Evolutionary conservation across 1,140 invertebrate species (phyloP).

Genomic region (Panagrolaimus sp.): DNA sequence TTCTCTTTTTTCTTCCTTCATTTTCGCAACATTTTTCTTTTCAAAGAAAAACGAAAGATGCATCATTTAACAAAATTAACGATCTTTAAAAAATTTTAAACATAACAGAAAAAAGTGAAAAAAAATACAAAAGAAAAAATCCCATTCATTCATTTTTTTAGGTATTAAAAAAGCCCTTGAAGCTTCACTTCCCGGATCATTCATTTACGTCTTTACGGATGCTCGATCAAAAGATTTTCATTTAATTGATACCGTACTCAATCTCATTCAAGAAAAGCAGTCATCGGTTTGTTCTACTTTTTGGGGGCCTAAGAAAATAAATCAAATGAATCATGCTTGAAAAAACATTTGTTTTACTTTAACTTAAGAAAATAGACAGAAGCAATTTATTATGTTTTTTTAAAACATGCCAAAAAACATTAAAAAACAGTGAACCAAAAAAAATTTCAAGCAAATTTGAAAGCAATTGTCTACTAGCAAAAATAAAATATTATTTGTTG

Average conservation of each 20-base stretch:
- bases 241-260: conserved; percentile 67
- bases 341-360: too few relatives aligned
- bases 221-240: conserved; percentile 69
- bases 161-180: conserved; percentile 67
- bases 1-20: neutral
- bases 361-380: too few relatives aligned
- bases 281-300: conserved; percentile 56
- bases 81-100: neutral
- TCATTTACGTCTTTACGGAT: conserved; percentile 74
- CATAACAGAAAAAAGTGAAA: conserved; percentile 1
- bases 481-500: too few relatives aligned
- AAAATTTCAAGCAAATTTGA: too few relatives aligned
- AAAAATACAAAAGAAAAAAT: too few relatives aligned
- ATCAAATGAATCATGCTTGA: too few relatives aligned
- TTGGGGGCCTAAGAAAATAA: too few relatives aligned
- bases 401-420: too few relatives aligned
- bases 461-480: too few relatives aligned
- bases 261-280: conserved; percentile 69
- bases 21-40: conserved; percentile 10
- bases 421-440: too few relatives aligned
- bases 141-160: conserved; percentile 22
- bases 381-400: too few relatives aligned
- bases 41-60: neutral
- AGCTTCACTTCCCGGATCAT: conserved; percentile 68
- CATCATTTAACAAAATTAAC: neutral